phyloP scores from a whole-genome alignment of 2,113 vertebrate species.

The Bufo gargarizans region DNA sequence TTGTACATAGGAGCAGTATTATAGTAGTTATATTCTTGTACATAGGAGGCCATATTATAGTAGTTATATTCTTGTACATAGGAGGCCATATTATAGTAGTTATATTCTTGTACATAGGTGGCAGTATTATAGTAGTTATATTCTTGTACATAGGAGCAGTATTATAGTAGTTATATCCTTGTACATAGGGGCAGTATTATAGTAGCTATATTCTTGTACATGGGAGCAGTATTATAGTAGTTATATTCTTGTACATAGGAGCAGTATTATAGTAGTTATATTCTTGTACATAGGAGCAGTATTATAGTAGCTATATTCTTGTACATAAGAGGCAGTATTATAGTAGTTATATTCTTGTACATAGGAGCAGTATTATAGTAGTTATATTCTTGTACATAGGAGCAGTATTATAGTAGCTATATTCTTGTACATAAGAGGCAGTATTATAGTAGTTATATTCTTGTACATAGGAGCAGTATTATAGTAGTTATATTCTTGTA shows the following conservation, averaged over 20 bases:
- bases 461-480: background rate
- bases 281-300: slow-evolving; percentile 7
- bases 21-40: slow-evolving; percentile 9
- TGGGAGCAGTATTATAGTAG: background rate
- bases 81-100: background rate
- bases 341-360: slow-evolving; percentile 3
- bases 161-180: background rate
- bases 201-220: background rate
- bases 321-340: background rate
- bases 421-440: background rate
- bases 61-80: slow-evolving; percentile 4
- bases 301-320: slow-evolving; percentile 8
- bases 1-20: background rate
- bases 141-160: background rate
- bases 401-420: background rate
- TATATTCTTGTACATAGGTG: slow-evolving; percentile 4
- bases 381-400: slow-evolving; percentile 10
- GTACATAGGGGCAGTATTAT: background rate
- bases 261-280: slow-evolving; percentile 1
- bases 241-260: background rate
- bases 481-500: no score
- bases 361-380: slow-evolving; percentile 10
- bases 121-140: slow-evolving; percentile 13
- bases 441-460: slow-evolving; percentile 1
- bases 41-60: background rate